These are phyloP conservation scores for Saxidomus purpurata DNA, from an alignment of 1,140 invertebrate genomes.

Conservation along the genomic window DNA sequence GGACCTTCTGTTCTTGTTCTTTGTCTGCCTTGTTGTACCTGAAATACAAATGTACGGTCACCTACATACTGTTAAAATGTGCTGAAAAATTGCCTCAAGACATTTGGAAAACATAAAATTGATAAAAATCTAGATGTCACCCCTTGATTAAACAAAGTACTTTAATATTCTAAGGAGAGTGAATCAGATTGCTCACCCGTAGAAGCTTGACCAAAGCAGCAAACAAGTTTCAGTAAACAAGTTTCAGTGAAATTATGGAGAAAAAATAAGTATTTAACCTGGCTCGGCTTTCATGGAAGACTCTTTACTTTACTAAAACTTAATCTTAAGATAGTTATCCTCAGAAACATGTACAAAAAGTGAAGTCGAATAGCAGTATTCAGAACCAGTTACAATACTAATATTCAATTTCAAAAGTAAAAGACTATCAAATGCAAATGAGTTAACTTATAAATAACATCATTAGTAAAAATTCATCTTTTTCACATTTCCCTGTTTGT, in stretches of 20 bases:
- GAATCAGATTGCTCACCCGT: neutral
- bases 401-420: neutral
- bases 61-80: neutral
- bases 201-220: neutral
- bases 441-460: neutral
- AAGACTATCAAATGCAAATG: neutral
- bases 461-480: neutral
- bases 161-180: neutral
- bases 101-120: constrained; percentile 30
- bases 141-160: neutral
- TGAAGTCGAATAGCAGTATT: neutral
- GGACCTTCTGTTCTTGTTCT: constrained; percentile 34
- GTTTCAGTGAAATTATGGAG: neutral
- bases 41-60: constrained; percentile 35
- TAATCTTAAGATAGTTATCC: neutral
- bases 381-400: neutral
- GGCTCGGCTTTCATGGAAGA: neutral
- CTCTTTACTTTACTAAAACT: neutral
- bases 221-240: neutral
- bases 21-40: constrained; percentile 52
- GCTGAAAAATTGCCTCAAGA: constrained; percentile 9
- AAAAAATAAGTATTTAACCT: neutral
- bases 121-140: constrained; percentile 16
- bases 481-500: neutral
- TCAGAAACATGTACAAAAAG: constrained; percentile 9